phyloP scores from a whole-genome alignment of 2,888 invertebrate species.

The Melipona bicolor region DNA sequence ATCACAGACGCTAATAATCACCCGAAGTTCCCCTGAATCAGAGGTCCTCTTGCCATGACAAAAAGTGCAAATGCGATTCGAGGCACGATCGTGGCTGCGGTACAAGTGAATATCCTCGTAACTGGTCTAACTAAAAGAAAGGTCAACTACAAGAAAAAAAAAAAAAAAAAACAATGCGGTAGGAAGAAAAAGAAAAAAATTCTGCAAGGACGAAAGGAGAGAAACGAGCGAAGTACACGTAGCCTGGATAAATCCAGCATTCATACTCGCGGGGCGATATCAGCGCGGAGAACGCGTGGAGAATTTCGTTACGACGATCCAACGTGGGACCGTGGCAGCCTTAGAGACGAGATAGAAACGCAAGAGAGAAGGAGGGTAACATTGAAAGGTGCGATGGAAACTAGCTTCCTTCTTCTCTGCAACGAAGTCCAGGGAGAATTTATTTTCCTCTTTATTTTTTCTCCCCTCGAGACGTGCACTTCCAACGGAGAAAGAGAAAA shows the following conservation, averaged over 20 bases:
- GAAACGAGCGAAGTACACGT: conserved; percentile 29
- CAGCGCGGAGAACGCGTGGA: conserved; percentile 54
- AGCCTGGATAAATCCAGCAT: conserved; percentile 61
- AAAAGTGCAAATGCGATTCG: conserved; percentile 24
- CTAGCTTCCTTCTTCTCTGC: neutral
- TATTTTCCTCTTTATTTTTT: conserved; percentile 64
- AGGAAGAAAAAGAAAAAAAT: neutral
- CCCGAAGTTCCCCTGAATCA: neutral
- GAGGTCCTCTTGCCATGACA: neutral
- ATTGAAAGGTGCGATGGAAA: conserved; percentile 20
- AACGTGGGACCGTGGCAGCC: neutral
- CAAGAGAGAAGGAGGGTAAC: neutral
- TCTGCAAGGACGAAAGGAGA: neutral
- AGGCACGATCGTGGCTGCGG: conserved; percentile 12
- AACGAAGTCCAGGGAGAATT: conserved; percentile 46
- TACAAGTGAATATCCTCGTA: conserved; percentile 40
- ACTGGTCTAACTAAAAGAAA: neutral
- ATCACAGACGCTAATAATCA: neutral
- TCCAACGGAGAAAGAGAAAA: conserved; percentile 64
- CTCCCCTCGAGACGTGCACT: conserved; percentile 65
- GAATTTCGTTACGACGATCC: conserved; percentile 67
- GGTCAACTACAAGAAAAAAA: neutral
- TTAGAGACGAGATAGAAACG: conserved; percentile 3
- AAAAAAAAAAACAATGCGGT: neutral
- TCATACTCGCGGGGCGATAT: conserved; percentile 58